Percentiles rank a stretch among this genome's conserved stretches.
Conservation (phyloP, 1,140 invertebrate species). For the Drosophila persimilis region DNA sequence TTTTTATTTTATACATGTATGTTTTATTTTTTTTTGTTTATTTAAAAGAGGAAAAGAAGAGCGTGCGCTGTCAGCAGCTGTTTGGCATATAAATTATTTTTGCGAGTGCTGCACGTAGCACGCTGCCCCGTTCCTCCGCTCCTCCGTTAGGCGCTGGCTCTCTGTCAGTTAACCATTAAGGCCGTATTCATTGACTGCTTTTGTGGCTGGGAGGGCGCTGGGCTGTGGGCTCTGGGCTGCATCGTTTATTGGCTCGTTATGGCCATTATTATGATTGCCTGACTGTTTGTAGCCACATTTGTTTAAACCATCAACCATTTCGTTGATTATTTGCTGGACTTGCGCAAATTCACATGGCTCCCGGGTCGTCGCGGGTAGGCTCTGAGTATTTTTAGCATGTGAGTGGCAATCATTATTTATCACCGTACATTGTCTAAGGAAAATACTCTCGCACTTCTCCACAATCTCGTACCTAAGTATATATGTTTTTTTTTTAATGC, state of each 20-base stretch:
- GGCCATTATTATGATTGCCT: conserved; percentile 69
- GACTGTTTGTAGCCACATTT: conserved; percentile 12
- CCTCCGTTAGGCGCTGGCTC: conserved; percentile 28
- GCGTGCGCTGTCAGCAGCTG: conserved; percentile 44
- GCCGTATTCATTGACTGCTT: conserved; percentile 61
- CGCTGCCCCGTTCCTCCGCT: conserved; percentile 15
- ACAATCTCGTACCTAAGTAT: too few relatives aligned
- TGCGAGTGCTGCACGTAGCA: conserved; percentile 33
- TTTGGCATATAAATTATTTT: conserved; percentile 65
- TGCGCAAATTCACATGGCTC: conserved; percentile 57
- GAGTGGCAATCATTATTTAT: conserved; percentile 43
- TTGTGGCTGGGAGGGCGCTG: conserved; percentile 4
- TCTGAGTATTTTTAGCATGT: conserved; percentile 44
- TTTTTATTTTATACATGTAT: not conserved
- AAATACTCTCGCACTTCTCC: conserved; percentile 9
- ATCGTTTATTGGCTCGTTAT: conserved; percentile 64
- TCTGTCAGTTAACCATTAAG: conserved; percentile 46
- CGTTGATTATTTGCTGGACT: conserved; percentile 53
- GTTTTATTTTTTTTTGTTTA: not conserved
- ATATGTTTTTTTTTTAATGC: conserved; percentile 31
- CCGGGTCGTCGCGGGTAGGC: conserved; percentile 22
- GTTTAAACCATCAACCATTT: conserved; percentile 55
- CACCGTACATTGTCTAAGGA: conserved; percentile 45
- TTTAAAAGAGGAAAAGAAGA: conserved; percentile 14
- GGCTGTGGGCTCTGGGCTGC: conserved; percentile 16